Evolutionary conservation across 2,888 invertebrate genomes (phyloP), one percentile per base, ranked within the genome.

Genomic region (Molanna angustata): DNA sequence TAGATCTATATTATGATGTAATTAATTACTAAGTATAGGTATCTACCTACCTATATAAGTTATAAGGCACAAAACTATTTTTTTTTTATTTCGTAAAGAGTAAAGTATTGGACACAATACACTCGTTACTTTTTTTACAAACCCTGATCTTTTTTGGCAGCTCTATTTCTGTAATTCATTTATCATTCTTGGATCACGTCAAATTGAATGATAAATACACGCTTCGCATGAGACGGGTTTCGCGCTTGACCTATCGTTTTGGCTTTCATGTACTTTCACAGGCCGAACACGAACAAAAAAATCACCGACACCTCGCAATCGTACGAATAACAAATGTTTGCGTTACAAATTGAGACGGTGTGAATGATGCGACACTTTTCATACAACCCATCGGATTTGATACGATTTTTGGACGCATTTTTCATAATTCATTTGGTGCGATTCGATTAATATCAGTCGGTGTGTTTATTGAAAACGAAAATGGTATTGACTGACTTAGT

Each of bases 201-300:
- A 58, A 52, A 54, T 57, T 48, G 55, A 50, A 55, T 58, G 58
- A 58, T 58, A 58, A 55, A 58, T 58, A 58, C 43, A 50, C 46
- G 41, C 39, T 55, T 58, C 44, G 58, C 55, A 58, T 58, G 58
- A 32, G 49, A 17, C 16, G 17, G 3, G 37, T 37, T 27, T 49
- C 19, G 32, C 41, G 54, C 20, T 41, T 31, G 52, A 52, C 47
- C 47, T 42, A 19, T 41, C 35, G 31, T 37, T 37, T 18, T 9
- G n/a, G n/a, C n/a, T n/a, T n/a, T n/a, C n/a, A n/a, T n/a, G 17
- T 17, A 37, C 37, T 37, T 37, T 37, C 37, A 17, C 37, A 37
- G 33, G 4, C 4, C 11, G 13, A 27, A 27, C 11, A 33, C 33
- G 33, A 20, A 41, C 42, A 49, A 49, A 27, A 33, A 13, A 33